These are phyloP conservation scores for Euzetes globulus DNA, from an alignment of 2,888 invertebrate genomes.

Conservation along the genomic window DNA sequence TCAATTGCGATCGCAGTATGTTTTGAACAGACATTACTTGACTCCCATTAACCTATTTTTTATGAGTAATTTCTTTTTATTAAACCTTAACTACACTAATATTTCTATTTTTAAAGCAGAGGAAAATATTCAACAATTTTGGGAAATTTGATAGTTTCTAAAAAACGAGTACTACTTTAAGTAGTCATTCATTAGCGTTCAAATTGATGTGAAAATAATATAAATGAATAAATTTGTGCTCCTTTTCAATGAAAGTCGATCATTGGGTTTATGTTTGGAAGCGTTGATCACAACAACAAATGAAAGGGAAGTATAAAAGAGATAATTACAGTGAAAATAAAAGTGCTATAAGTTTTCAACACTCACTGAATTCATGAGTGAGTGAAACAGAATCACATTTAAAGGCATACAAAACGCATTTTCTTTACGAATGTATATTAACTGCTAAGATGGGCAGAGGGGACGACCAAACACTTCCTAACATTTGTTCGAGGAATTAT, in stretches of 20 bases:
- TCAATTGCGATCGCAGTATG: neutral
- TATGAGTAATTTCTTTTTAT: neutral
- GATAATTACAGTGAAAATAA: neutral
- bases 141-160: no score
- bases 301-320: neutral
- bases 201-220: no score
- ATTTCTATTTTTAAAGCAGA: no score
- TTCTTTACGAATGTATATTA: no score
- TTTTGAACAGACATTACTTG: neutral
- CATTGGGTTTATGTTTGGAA: neutral
- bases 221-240: neutral
- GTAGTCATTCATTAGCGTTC: no score
- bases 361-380: neutral
- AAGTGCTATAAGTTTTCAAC: neutral
- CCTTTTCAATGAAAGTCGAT: neutral
- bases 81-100: neutral
- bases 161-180: no score
- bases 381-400: no score
- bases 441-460: no score
- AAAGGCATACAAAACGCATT: no score
- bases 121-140: no score
- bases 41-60: conserved; percentile 12
- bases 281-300: neutral
- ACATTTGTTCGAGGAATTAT: no score
- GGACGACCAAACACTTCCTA: no score